Base-by-base conservation (phyloP, 1,140 invertebrate species). In the Vanessa atalanta region DNA sequence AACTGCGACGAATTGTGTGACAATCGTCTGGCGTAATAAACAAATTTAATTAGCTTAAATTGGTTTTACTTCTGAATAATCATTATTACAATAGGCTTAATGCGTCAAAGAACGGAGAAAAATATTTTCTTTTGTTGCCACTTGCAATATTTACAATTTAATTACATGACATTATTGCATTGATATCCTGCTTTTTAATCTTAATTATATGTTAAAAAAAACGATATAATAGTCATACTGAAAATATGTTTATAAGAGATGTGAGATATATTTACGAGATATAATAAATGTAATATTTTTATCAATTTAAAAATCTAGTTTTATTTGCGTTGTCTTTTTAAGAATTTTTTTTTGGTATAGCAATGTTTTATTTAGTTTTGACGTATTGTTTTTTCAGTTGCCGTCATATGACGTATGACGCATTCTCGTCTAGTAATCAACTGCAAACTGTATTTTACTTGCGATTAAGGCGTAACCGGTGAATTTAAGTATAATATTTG, bases 401-500 rank as follows among this genome's bases (percentile, higher is more conserved):
- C 75, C 73, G 82, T 88, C 87, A 86, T 88, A 87, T 87, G 85
- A 87, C 85, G 87, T 80, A 89, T 89, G 85, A 86, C 86, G 85
- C 83, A 86, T 83, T 73, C 57, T 74, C 72, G 60, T 78, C 53
- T 48, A 48, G 26, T 55, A 76, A 72, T 72, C 72, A 78, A 78
- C 75, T 65, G 69, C 60, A 72, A 76, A 63, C 16, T 77, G 67
- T 77, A 73, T 80, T 76, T 75, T 82, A 81, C 75, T 78, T 64
- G 75, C 67, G 73, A 75, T 73, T 64, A 70, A 82, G 80, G 80
- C 82, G 83, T 85, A 80, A 73, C 80, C 79, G 53, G 74, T 73
- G 71, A 76, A 72, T 80, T 65, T 77, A 80, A 78, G 79, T 76
- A 72, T 69, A 79, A 82, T 71, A 63, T 75, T 43, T 53, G 31